Evolutionary conservation across 2,797 vertebrate genomes (phyloP), one percentile per base, ranked within the genome.

Genomic region (Melanotaenia nigrans): DNA sequence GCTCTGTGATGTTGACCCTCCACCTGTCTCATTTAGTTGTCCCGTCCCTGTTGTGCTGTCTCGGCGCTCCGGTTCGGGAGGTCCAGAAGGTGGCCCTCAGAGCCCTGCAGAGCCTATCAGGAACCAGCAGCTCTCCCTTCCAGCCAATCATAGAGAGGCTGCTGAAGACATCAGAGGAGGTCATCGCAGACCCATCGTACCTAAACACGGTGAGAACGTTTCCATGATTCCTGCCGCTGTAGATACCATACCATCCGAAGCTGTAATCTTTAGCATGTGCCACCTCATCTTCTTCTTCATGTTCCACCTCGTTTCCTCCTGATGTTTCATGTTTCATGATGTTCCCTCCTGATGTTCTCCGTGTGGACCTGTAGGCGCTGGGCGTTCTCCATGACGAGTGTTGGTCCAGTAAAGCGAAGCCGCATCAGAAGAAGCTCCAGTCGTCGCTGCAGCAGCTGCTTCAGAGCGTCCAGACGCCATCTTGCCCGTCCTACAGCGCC

Each of bases 401-500:
- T 6, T 54, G 33, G 20, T 85, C 90, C 3, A 35, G 61, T 16
- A 92, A 89, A 69, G 78, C 33, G 55, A 95, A 94, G 80, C 73
- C 88, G 4, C 85, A 90, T 54, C 90, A 90, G 57, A 92, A 91
- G 73, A 83, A 84, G 81, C 54, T 94, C 36, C 84, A 87, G 35
- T 67, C 79, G 24, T 88, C 95, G 1, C 75, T 98, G 71, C 90
- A 93, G 82, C 93, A 85, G 75, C 89, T 99, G 59, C 87, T 98
- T 36, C 77, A 77, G 56, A 92, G 91, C 78, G 75, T 95, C 1
- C 91, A 92, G 79, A 68, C 49, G 0, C 72, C 91, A 0, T 57
- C 75, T 77, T 97, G 95, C 56, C 97, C 98, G 1, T 95, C 96
- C 0, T 97, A 98, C 60, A 83, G 94, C 56, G 90, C 95, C 73